These are phyloP conservation scores for Drosophila glabriapex DNA, from an alignment of 2,888 invertebrate species.

Conservation along the genomic window DNA sequence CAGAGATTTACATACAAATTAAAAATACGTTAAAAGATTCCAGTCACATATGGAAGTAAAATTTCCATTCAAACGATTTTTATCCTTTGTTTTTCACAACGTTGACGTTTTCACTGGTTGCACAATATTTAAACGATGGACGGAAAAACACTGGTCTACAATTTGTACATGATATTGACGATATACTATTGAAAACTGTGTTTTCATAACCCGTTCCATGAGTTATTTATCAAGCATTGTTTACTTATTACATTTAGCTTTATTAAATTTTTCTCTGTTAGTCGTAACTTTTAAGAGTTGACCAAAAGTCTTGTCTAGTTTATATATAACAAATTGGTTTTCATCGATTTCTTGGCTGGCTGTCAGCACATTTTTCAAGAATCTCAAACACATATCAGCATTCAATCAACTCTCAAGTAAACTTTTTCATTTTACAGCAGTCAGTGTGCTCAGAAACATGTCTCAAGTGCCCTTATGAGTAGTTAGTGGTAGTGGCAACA, in stretches of 20 bases:
- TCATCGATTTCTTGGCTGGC: not conserved
- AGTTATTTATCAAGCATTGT: not conserved
- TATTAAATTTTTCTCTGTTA: not conserved
- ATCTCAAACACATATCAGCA: not conserved
- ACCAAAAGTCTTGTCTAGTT: not conserved
- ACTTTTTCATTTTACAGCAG: not conserved
- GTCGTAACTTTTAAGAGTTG: not conserved
- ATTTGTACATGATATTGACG: not conserved
- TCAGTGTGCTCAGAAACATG: not conserved
- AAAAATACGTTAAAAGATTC: not conserved
- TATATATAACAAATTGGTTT: not conserved
- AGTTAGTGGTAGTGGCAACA: not conserved
- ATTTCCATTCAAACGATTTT: not conserved
- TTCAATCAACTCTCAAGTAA: constrained; percentile 2
- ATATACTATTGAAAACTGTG: not conserved
- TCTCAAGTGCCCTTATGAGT: not conserved
- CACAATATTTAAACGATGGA: not conserved
- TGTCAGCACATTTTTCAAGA: not conserved
- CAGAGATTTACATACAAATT: not conserved
- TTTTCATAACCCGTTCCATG: not conserved
- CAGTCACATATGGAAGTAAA: not conserved
- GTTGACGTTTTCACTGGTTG: not conserved
- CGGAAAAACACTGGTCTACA: not conserved
- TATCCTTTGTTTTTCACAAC: not conserved
- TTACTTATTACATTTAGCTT: not conserved